Evolutionary conservation across 1,140 invertebrate genomes (phyloP).

Genomic region (Pogonomyrmex californicus): DNA sequence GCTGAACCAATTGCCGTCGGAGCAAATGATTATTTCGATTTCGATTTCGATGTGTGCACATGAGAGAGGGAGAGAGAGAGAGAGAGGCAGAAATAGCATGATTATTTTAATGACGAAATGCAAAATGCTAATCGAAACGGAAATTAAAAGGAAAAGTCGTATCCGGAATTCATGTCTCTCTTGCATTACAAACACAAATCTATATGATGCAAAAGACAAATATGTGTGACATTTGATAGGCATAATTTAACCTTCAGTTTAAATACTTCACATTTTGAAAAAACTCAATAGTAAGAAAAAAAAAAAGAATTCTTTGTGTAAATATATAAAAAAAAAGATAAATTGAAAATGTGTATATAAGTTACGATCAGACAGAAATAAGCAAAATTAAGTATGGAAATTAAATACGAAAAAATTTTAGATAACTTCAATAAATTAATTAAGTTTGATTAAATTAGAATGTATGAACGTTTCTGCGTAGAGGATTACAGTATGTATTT

Average conservation of each 20-base stretch:
- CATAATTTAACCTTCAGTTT: not conserved
- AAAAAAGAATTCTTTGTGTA: not conserved
- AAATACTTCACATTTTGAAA: not conserved
- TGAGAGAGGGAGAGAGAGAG: conserved; percentile 1
- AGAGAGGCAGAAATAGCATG: not conserved
- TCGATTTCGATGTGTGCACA: no score
- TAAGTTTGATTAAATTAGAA: not conserved
- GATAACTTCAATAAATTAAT: not conserved
- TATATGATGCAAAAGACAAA: not conserved
- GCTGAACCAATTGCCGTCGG: conserved; percentile 41
- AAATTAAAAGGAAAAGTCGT: conserved; percentile 26
- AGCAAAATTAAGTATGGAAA: not conserved
- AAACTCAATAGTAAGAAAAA: not conserved
- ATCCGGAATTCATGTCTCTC: not conserved
- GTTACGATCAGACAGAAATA: not conserved
- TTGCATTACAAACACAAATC: not conserved
- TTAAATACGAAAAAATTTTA: not conserved
- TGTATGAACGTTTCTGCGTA: not conserved
- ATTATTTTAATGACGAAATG: conserved; percentile 38
- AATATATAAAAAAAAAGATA: not conserved
- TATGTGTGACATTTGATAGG: not conserved
- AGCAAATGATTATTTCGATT: conserved; percentile 43
- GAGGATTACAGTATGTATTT: not conserved
- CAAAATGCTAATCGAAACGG: conserved; percentile 9
- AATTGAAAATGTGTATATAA: not conserved